phyloP scores from a whole-genome alignment of 2,113 vertebrate species.

The Myotis lucifugus region DNA sequence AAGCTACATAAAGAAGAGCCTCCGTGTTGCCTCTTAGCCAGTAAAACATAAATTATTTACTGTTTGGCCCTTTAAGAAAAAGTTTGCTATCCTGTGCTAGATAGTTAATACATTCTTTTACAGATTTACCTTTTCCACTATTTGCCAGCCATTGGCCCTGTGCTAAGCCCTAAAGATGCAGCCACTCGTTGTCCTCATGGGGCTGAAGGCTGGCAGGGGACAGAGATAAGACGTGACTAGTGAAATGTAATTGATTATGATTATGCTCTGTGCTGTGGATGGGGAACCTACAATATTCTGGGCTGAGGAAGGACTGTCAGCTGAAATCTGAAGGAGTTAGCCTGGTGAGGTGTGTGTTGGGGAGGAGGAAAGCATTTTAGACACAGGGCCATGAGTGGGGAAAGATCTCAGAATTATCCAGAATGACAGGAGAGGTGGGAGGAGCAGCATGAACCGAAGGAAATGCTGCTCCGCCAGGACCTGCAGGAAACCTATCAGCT shows the following conservation, averaged over 20 bases:
- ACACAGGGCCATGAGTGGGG: background rate
- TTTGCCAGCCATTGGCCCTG: background rate
- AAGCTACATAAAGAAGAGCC: background rate
- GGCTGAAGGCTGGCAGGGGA: background rate
- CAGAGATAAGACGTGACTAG: background rate
- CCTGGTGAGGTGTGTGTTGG: background rate
- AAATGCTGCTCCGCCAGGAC: background rate
- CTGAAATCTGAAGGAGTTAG: background rate
- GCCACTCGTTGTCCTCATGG: background rate
- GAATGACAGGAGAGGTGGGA: background rate
- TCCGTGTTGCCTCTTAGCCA: background rate
- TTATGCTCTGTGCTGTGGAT: background rate
- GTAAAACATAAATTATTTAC: background rate
- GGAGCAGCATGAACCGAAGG: background rate
- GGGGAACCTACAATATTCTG: no score
- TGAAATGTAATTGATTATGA: background rate
- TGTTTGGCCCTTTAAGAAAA: background rate
- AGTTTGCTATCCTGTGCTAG: background rate
- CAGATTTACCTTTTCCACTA: background rate
- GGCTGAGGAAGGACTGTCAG: background rate
- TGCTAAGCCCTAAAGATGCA: no score
- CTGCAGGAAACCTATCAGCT: background rate
- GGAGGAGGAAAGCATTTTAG: background rate
- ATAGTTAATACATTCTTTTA: background rate
- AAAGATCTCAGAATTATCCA: background rate